phyloP scores from a whole-genome alignment of 35 echinoderm and acorn worm species.

The Ophioderma brevispina region DNA sequence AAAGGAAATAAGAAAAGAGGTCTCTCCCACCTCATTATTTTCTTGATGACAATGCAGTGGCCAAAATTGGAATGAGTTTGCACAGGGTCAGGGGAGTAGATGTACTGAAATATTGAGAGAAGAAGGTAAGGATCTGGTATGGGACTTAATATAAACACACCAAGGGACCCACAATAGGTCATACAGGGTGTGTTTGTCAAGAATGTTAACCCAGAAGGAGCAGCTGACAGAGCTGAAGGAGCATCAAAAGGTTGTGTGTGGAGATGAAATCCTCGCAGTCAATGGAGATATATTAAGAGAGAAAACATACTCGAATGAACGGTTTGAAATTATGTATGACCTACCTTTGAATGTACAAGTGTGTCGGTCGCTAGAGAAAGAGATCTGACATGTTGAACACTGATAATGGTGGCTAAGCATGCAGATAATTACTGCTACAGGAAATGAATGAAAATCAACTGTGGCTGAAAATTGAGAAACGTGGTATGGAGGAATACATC shows the following conservation, averaged over 20 bases:
- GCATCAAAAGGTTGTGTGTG: conserved; percentile 34
- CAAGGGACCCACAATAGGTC: conserved; percentile 47
- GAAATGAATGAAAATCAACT: not conserved
- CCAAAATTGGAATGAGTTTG: not conserved
- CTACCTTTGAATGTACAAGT: conserved; percentile 60
- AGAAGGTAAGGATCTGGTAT: conserved; percentile 81
- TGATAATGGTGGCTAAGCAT: not conserved
- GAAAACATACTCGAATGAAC: conserved; percentile 52
- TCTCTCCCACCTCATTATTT: not conserved
- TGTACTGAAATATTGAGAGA: conserved; percentile 54
- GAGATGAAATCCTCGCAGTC: conserved; percentile 73
- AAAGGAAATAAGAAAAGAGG: not conserved
- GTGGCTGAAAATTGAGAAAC: not conserved
- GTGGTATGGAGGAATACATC: not conserved
- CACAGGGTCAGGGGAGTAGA: conserved; percentile 26
- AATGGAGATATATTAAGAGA: conserved; percentile 53
- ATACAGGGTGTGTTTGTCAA: conserved; percentile 82
- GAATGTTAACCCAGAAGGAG: conserved; percentile 65
- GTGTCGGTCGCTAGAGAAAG: conserved; percentile 50
- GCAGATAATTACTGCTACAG: not conserved
- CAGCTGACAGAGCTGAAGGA: conserved; percentile 71
- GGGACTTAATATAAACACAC: conserved; percentile 93
- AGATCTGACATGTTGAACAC: not conserved
- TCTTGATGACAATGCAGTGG: not conserved
- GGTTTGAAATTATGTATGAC: conserved; percentile 51